Conservation (phyloP, 2,797 vertebrate genomes). For the Harpagifer antarcticus region DNA sequence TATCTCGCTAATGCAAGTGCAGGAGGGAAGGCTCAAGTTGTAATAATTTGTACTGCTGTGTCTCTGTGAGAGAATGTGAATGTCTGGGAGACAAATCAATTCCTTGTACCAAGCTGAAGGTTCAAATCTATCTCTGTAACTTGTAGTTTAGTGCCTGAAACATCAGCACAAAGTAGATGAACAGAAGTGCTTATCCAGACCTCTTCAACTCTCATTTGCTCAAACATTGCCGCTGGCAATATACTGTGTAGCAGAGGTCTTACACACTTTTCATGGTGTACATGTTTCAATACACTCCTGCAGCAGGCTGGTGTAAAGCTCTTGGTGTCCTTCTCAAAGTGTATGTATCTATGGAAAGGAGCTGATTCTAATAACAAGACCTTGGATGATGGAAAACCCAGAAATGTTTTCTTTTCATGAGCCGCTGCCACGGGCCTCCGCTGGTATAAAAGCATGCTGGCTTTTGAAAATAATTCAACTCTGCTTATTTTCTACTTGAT, state of each 20-base stretch:
- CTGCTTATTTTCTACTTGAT: slow-evolving; percentile 83
- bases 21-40: slow-evolving; percentile 49
- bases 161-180: slow-evolving; percentile 23
- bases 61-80: slow-evolving; percentile 51
- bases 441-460: slow-evolving; percentile 71
- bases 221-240: slow-evolving; percentile 16
- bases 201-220: slow-evolving; percentile 42
- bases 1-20: slow-evolving; percentile 55
- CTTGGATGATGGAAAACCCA: slow-evolving; percentile 71
- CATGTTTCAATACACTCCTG: slow-evolving; percentile 24
- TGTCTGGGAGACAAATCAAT: slow-evolving; percentile 65
- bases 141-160: slow-evolving; percentile 32
- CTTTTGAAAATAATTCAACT: slow-evolving; percentile 81
- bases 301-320: slow-evolving; percentile 42
- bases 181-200: slow-evolving; percentile 45
- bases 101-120: slow-evolving; percentile 44
- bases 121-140: slow-evolving; percentile 43
- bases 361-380: slow-evolving; percentile 75
- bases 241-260: slow-evolving; percentile 14
- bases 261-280: slow-evolving; percentile 19
- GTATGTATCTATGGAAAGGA: slow-evolving; percentile 67
- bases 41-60: slow-evolving; percentile 52
- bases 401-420: slow-evolving; percentile 78
- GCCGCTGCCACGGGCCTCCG: slow-evolving; percentile 60
- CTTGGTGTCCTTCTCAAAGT: slow-evolving; percentile 63